Evolutionary conservation across 2,797 vertebrate species (phyloP).

Genomic region (Neosalanx taihuensis): DNA sequence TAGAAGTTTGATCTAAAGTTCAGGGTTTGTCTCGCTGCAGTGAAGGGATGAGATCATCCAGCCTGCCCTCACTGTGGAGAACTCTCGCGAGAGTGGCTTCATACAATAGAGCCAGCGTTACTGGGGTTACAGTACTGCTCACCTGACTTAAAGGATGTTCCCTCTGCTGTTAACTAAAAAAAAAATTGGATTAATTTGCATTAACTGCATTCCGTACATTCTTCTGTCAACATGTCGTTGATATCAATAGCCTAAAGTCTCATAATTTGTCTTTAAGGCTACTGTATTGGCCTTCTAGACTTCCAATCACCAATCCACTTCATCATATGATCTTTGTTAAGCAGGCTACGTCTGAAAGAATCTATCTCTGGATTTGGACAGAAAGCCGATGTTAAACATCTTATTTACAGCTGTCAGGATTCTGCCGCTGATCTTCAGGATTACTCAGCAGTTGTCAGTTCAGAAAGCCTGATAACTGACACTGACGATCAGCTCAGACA

Average conservation of each 20-base stretch:
- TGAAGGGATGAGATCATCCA: conserved; percentile 78
- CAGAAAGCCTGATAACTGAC: background rate
- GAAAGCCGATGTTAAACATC: conserved; percentile 13
- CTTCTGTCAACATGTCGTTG: too few species aligned
- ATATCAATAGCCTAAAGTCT: too few species aligned
- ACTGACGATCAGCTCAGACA: too few species aligned
- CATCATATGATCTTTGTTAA: background rate
- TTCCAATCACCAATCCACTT: too few species aligned
- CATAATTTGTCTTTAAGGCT: too few species aligned
- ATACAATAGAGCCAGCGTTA: conserved; percentile 61
- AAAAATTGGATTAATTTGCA: background rate
- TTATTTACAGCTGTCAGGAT: conserved; percentile 3
- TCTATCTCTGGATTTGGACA: background rate
- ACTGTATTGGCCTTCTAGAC: too few species aligned
- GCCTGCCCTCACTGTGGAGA: conserved; percentile 41
- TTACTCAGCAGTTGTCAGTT: conserved; percentile 20
- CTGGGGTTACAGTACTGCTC: conserved; percentile 67
- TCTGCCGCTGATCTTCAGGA: conserved; percentile 8
- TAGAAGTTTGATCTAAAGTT: conserved; percentile 79
- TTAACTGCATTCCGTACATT: background rate
- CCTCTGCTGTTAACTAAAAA: too few species aligned
- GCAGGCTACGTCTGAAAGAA: background rate
- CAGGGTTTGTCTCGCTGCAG: conserved; percentile 70
- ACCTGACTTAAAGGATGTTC: conserved; percentile 55
- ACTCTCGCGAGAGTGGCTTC: conserved; percentile 73